Base-by-base conservation (phyloP, 64 coral and sea anemone species). In the Stichodactyla helianthus region DNA sequence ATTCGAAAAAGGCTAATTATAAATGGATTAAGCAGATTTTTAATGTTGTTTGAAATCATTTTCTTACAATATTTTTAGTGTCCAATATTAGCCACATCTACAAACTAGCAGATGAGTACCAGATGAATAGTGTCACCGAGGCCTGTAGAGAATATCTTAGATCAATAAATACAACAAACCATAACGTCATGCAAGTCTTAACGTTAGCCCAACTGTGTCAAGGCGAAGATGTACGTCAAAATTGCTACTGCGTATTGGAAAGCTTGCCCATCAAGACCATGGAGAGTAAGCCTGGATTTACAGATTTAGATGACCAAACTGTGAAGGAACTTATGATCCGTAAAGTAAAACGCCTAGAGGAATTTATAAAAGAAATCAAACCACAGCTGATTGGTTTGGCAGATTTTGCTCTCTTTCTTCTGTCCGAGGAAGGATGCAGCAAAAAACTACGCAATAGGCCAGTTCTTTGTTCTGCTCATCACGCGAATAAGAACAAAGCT, bases 71-170 rank as follows among this genome's bases (percentile, higher is more conserved):
- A 58, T 77, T 20, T 26, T 77, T 26, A 77, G 71, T 77, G 71
- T 77, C 22, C 22, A 77, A 77, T 77, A 20, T 77, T 11, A 20
- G 10, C 19, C 71, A n/a, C 71, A 77, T 77, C 71, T 50, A 26
- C 71, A 20, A 20, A 77, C 17, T 77, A 50, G 71, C 71, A 20
- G 71, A 77, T 20, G 71, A 77, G 19, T 77, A 77, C 71, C 71
- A 77, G 35, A 77, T 77, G 71, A 77, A 77, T 6, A 77, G 20
- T 11, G 71, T 77, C 13, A 77, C 19, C 19, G 35, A 50, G 11
- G n/a, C 20, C 35, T 77, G 71, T 20, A 50, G 35, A 50, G 71
- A 23, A 5, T 77, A 17, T 20, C 35, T 77, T 12, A 77, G 10
- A 50, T 26, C 22, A 23, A n/a, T 11, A 77, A 10, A 77, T 11